Conservation (phyloP, 1,140 invertebrate genomes). For the Ladona fulva region DNA sequence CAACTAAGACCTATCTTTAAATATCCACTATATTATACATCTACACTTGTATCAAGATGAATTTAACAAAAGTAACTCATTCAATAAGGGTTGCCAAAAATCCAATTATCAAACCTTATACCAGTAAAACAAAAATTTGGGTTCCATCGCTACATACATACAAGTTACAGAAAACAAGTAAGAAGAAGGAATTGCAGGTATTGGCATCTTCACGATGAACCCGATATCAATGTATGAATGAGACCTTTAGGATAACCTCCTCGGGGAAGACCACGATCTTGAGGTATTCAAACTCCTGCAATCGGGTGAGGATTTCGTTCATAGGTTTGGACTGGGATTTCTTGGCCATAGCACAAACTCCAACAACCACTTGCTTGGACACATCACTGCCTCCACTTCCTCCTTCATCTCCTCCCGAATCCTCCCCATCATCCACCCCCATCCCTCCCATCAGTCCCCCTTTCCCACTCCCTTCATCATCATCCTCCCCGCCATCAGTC, state of each 20-base stretch:
- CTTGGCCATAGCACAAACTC: slow-evolving; percentile 97
- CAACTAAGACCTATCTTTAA: no score
- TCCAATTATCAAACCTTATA: no score
- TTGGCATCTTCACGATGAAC: not conserved
- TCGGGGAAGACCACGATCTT: slow-evolving; percentile 88
- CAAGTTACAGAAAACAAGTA: no score
- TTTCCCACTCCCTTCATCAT: slow-evolving; percentile 43
- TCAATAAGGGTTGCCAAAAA: no score
- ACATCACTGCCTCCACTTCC: slow-evolving; percentile 11
- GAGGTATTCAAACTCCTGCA: slow-evolving; percentile 94
- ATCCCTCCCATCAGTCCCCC: slow-evolving; percentile 26
- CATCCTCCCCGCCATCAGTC: slow-evolving; percentile 25
- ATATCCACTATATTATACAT: no score
- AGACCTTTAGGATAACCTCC: slow-evolving; percentile 83
- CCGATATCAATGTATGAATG: slow-evolving; percentile 11
- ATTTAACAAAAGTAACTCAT: no score
- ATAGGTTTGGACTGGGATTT: slow-evolving; percentile 98
- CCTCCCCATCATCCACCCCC: not conserved
- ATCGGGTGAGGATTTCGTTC: slow-evolving; percentile 90
- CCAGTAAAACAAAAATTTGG: no score
- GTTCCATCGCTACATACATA: no score
- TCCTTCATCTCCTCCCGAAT: slow-evolving; percentile 12
- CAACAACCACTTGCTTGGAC: slow-evolving; percentile 81
- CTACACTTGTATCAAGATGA: no score
- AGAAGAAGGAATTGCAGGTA: not conserved